These are phyloP conservation scores for Amphiura filiformis DNA, from an alignment of 35 echinoderm and acorn worm genomes.

Conservation along the genomic window DNA sequence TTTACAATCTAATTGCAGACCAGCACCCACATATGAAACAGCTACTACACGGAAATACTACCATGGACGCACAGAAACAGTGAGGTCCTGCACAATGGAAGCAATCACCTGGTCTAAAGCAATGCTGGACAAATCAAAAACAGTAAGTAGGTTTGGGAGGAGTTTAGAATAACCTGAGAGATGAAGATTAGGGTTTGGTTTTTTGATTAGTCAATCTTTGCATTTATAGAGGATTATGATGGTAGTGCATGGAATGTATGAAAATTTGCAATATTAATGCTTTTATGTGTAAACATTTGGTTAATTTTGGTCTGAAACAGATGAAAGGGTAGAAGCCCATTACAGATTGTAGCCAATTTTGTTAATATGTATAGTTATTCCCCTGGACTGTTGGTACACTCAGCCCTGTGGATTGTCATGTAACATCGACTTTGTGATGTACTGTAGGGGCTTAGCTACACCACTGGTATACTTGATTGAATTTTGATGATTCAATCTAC, in stretches of 20 bases:
- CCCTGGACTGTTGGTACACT: too few relatives aligned
- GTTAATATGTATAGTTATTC: too few relatives aligned
- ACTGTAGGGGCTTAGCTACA: too few relatives aligned
- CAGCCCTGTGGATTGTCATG: too few relatives aligned
- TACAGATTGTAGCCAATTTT: too few relatives aligned
- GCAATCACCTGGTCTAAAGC: conserved; percentile 65
- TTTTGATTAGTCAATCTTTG: not conserved
- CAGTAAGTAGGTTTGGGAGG: conserved; percentile 13
- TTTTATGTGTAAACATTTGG: too few relatives aligned
- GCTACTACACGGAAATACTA: conserved; percentile 85
- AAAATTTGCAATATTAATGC: not conserved
- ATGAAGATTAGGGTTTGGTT: not conserved
- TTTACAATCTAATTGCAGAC: conserved; percentile 34
- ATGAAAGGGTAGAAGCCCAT: too few relatives aligned
- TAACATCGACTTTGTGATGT: too few relatives aligned
- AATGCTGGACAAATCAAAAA: conserved; percentile 46
- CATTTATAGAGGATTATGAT: not conserved
- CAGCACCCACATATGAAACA: conserved; percentile 76
- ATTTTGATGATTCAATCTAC: too few relatives aligned
- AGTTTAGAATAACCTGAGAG: not conserved
- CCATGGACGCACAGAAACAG: conserved; percentile 78
- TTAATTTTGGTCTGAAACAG: too few relatives aligned
- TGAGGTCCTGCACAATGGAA: conserved; percentile 65
- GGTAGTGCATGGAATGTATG: too few relatives aligned
- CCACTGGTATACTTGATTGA: too few relatives aligned